Percentiles rank a stretch among this genome's conserved stretches.
These are phyloP conservation scores for Apogon talboti DNA, from an alignment of 2,797 vertebrate species.

Conservation along the genomic window DNA sequence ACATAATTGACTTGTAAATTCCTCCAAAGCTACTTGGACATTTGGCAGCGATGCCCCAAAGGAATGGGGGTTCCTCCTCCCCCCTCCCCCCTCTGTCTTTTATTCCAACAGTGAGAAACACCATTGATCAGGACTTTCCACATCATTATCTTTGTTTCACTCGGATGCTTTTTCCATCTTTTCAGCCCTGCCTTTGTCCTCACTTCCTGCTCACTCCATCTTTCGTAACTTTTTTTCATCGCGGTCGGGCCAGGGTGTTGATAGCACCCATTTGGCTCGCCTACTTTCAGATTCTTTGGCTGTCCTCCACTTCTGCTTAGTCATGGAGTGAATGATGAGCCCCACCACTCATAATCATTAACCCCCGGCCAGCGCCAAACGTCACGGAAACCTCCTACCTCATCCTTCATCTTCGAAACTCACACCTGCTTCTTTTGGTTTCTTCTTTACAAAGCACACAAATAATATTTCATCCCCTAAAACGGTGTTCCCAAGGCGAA, in stretches of 20 bases:
- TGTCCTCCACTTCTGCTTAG: slow-evolving; percentile 56
- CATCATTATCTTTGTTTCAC: neutral
- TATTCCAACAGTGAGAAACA: slow-evolving; percentile 29
- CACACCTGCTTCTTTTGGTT: slow-evolving; percentile 20
- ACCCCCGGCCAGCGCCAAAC: slow-evolving; percentile 39
- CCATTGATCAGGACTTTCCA: slow-evolving; percentile 26
- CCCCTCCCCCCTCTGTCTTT: neutral
- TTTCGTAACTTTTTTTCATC: neutral
- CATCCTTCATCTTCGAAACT: slow-evolving; percentile 34
- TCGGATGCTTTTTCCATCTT: neutral
- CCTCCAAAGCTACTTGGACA: slow-evolving; percentile 36
- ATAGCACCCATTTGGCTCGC: slow-evolving; percentile 45
- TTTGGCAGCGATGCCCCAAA: slow-evolving; percentile 12
- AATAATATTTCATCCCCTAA: slow-evolving; percentile 28
- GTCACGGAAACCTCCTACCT: slow-evolving; percentile 51
- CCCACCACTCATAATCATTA: slow-evolving; percentile 39
- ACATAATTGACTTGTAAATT: slow-evolving; percentile 70
- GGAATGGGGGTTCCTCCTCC: neutral
- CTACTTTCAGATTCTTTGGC: slow-evolving; percentile 48
- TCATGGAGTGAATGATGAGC: slow-evolving; percentile 59
- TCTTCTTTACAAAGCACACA: slow-evolving; percentile 18
- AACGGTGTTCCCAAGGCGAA: slow-evolving; percentile 23
- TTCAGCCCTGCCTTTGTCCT: neutral
- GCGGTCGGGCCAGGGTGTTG: slow-evolving; percentile 9
- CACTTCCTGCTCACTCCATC: neutral